These are phyloP conservation scores for Ptycholaimellus sp. DNA, from an alignment of 2,888 invertebrate genomes.

Conservation along the genomic window DNA sequence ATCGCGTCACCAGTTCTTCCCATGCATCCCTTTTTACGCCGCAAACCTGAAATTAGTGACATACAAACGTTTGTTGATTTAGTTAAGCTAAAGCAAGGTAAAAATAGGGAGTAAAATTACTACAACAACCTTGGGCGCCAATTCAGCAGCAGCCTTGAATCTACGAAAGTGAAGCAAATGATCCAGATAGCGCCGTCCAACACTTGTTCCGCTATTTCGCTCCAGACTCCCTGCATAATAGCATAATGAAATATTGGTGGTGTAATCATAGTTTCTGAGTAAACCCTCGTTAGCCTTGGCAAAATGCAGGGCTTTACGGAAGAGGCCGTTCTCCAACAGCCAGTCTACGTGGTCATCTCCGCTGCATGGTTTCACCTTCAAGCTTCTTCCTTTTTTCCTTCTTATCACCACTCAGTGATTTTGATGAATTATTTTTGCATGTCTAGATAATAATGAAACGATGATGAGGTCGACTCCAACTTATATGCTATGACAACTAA, in stretches of 20 bases:
- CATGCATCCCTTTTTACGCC: conserved; percentile 17
- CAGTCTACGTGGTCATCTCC: conserved; percentile 17
- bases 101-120: neutral
- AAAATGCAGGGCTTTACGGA: conserved; percentile 14
- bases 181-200: conserved; percentile 10
- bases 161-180: conserved; percentile 12
- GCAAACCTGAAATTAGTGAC: conserved; percentile 14
- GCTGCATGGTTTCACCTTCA: conserved; percentile 17
- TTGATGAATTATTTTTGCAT: too few relatives aligned
- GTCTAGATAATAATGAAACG: too few relatives aligned
- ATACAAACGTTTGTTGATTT: too few relatives aligned
- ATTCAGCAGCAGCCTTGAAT: too few relatives aligned
- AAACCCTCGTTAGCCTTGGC: conserved; percentile 12
- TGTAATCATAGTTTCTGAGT: too few relatives aligned
- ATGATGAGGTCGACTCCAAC: too few relatives aligned
- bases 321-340: conserved; percentile 18
- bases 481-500: too few relatives aligned
- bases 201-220: conserved; percentile 1
- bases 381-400: neutral
- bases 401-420: too few relatives aligned
- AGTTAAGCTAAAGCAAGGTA: neutral
- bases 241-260: too few relatives aligned
- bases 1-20: conserved; percentile 19
- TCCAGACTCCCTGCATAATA: too few relatives aligned
- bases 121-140: neutral